phyloP scores from a whole-genome alignment of 2,888 invertebrate species.

The Himalopsyche anomala region DNA sequence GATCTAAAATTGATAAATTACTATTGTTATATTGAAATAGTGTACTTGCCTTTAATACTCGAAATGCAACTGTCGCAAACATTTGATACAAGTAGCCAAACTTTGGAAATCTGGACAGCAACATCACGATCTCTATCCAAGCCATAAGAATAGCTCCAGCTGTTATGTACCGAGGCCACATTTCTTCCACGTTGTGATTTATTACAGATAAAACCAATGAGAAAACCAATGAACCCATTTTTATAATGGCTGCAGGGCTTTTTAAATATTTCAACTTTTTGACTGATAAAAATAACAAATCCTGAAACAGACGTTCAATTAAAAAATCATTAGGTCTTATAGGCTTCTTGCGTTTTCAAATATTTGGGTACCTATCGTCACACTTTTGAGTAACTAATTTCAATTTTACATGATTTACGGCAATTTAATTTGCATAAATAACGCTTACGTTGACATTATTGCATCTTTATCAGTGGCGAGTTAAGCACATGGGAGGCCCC shows the following conservation, averaged over 20 bases:
- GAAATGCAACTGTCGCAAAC: conserved; percentile 79
- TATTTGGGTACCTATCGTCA: too few relatives aligned
- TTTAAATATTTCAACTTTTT: conserved; percentile 75
- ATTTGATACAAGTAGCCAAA: conserved; percentile 79
- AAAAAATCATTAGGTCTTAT: too few relatives aligned
- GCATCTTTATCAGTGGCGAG: too few relatives aligned
- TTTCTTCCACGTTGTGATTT: conserved; percentile 63
- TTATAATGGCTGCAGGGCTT: conserved; percentile 78
- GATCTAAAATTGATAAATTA: too few relatives aligned
- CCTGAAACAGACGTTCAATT: conserved; percentile 69
- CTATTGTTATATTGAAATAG: neutral
- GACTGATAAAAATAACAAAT: conserved; percentile 76
- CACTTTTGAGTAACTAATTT: too few relatives aligned
- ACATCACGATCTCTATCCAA: conserved; percentile 78
- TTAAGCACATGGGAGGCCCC: too few relatives aligned
- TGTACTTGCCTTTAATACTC: conserved; percentile 75
- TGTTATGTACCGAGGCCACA: conserved; percentile 76
- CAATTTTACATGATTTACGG: too few relatives aligned
- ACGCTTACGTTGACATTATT: too few relatives aligned
- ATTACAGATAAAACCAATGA: conserved; percentile 72
- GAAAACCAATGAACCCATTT: conserved; percentile 74
- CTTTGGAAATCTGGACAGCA: conserved; percentile 77
- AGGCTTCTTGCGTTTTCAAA: too few relatives aligned
- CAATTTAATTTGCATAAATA: too few relatives aligned
- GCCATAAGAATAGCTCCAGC: conserved; percentile 76